A percentile compares a stretch with the other conserved stretches of the same genome.
These are phyloP conservation scores for Megaceryle alcyon DNA, from an alignment of 2,797 vertebrate genomes.

Conservation along the genomic window DNA sequence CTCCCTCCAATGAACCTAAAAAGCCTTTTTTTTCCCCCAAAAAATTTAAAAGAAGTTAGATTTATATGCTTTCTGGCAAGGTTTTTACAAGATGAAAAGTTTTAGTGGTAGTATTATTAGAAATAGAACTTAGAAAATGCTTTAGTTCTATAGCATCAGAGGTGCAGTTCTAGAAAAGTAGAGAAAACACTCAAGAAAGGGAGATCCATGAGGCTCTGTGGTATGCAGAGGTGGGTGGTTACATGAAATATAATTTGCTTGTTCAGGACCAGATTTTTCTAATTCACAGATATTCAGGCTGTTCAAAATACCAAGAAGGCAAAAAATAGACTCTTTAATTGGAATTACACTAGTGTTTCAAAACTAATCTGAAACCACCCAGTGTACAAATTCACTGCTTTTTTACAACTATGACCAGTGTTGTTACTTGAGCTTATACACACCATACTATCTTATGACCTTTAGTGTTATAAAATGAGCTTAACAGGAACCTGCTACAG, in stretches of 20 bases:
- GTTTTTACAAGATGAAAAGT: not conserved
- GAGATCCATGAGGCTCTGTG: not conserved
- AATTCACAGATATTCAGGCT: not conserved
- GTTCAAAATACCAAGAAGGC: not conserved
- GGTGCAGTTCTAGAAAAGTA: not conserved
- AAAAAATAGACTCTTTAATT: not conserved
- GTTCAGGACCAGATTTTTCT: not conserved
- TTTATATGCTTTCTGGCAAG: not conserved
- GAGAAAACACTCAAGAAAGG: not conserved
- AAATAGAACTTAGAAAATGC: not conserved
- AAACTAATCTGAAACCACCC: not conserved
- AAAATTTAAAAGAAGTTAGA: not conserved
- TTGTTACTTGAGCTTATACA: not conserved
- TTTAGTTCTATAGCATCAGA: not conserved
- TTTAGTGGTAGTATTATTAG: not conserved
- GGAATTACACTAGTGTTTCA: not conserved
- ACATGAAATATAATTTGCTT: not conserved
- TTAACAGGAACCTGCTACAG: not conserved
- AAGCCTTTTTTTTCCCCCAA: not conserved
- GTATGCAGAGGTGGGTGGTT: not conserved
- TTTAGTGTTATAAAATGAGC: not conserved
- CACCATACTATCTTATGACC: not conserved
- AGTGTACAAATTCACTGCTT: not conserved
- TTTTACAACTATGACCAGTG: not conserved
- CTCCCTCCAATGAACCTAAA: not conserved